Evolutionary conservation across 2,113 vertebrate species (phyloP), one percentile per base, ranked within the genome.

Genomic region (Lasiurus borealis): DNA sequence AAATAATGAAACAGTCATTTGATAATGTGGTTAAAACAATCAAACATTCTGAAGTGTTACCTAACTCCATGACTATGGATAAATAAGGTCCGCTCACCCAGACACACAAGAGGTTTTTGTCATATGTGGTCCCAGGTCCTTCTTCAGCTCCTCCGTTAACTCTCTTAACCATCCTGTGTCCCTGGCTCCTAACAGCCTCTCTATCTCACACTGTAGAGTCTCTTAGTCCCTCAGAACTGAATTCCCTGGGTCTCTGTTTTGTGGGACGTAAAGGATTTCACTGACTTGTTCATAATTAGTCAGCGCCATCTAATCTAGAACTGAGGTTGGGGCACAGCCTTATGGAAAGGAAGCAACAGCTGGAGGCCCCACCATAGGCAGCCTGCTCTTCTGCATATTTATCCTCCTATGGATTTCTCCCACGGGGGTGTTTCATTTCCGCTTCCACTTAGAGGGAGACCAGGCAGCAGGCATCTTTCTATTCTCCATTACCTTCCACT

Each of bases 141-240:
- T 34, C 40, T 93, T 18, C 80, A 34, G 16, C 12, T 73, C 23
- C 31, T 84, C 12, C n/a, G 2, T 84, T 57, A 89, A 69, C 15
- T 85, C 10, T 80, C 29, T 84, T 77, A 14, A 52, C 54, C 59
- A 5, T 48, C 72, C 52, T 21, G 7, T 66, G 31, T 57, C 59
- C 50, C 34, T 81, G 29, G 10, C 29, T 77, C 82, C 48, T 66
- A 57, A 57, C 9, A 68, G 8, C 29, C 36, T 92, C 23, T 52
- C n/a, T 34, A 5, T 15, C n/a, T 62, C 15, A 18, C 29, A 13
- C 59, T 34, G 18, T 73, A 36, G 54, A 90, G 23, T 92, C 95
- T 68, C 36, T 84, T 87, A 71, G 44, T 82, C n/a, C 52, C 93
- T 96, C 68, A 72, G 46, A 92, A 66, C 4, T 27, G 29, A 90